Conservation (phyloP, 2,113 vertebrate species). For the Megaceryle maxima region DNA sequence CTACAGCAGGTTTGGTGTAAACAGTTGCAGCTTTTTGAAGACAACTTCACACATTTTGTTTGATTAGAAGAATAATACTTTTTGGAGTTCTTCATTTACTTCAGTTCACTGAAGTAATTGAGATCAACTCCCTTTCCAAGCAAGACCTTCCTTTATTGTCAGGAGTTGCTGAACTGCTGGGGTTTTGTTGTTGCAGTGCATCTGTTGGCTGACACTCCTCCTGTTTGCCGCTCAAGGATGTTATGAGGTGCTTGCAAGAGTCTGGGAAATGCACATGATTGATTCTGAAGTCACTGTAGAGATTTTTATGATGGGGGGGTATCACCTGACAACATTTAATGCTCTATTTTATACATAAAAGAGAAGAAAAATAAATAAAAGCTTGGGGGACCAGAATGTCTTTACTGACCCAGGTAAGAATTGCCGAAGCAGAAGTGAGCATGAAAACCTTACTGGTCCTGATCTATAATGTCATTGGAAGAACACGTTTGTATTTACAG, state of each 20-base stretch:
- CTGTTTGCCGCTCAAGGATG: neutral
- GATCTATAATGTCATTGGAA: slow-evolving; percentile 45
- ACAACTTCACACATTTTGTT: neutral
- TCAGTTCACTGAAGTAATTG: neutral
- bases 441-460: neutral
- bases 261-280: neutral
- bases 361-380: neutral
- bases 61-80: neutral
- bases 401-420: neutral
- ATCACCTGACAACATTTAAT: neutral
- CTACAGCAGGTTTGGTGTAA: neutral
- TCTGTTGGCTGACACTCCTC: neutral
- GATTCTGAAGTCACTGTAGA: neutral
- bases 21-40: neutral
- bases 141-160: neutral
- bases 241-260: neutral
- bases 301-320: neutral
- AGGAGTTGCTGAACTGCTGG: neutral
- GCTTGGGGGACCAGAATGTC: neutral
- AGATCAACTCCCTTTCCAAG: neutral
- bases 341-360: neutral
- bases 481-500: slow-evolving; percentile 43
- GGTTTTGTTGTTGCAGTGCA: neutral
- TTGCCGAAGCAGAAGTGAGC: neutral
- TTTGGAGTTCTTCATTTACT: neutral